Percentiles rank a stretch among this genome's conserved stretches.
phyloP scores from a whole-genome alignment of 2,113 vertebrate genomes.

The Grammomys dolichurus region DNA sequence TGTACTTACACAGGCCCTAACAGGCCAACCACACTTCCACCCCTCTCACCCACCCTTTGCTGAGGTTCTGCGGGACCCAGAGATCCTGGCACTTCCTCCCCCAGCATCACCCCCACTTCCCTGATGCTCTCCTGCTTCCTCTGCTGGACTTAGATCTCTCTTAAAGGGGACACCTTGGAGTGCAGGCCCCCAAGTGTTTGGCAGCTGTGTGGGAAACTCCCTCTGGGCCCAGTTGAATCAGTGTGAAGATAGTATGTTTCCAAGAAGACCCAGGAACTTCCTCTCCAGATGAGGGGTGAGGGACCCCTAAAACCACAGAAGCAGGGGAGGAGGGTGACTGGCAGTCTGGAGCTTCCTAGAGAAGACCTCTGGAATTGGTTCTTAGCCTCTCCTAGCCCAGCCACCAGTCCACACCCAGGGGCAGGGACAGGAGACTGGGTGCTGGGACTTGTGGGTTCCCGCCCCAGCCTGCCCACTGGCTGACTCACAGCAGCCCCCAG shows the following conservation, averaged over 20 bases:
- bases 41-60: not conserved
- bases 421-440: slow-evolving; percentile 75
- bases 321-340: not conserved
- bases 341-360: slow-evolving; percentile 18
- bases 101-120: slow-evolving; percentile 13
- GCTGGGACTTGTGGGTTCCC: slow-evolving; percentile 74
- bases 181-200: slow-evolving; percentile 1
- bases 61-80: not conserved
- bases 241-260: slow-evolving; percentile 61
- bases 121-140: slow-evolving; percentile 65
- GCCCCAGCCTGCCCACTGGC: slow-evolving; percentile 68
- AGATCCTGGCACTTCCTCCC: slow-evolving; percentile 66
- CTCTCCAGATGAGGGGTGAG: slow-evolving; percentile 39
- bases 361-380: slow-evolving; percentile 53
- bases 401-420: slow-evolving; percentile 79
- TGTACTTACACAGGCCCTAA: not conserved
- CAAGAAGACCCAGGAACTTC: slow-evolving; percentile 71
- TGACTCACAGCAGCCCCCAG: slow-evolving; percentile 79
- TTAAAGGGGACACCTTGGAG: slow-evolving; percentile 10
- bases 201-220: slow-evolving; percentile 62
- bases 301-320: slow-evolving; percentile 64
- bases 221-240: slow-evolving; percentile 68
- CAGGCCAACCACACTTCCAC: not conserved
- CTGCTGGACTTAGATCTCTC: not conserved
- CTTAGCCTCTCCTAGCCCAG: slow-evolving; percentile 60